Conservation (phyloP, 1,140 invertebrate genomes). For the Drosophila funebris region DNA sequence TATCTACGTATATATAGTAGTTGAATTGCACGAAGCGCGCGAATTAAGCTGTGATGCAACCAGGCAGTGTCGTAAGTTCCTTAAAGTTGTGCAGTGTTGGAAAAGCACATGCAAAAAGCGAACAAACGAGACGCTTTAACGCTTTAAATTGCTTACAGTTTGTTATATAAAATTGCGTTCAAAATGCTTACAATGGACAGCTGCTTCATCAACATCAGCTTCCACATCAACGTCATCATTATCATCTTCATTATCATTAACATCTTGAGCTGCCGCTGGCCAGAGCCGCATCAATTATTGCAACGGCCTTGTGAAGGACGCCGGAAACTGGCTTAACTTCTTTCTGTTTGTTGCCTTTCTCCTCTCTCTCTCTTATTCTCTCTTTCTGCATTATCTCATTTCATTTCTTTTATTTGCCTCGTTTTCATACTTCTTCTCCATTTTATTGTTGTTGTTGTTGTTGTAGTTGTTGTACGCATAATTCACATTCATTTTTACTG, state of each 20-base stretch:
- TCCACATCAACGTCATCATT: constrained; percentile 3
- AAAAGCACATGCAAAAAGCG: constrained; percentile 40
- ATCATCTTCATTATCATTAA: constrained; percentile 5
- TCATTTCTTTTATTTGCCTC: constrained; percentile 20
- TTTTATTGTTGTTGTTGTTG: constrained; percentile 1
- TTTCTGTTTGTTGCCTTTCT: constrained; percentile 24
- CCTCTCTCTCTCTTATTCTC: constrained; percentile 29
- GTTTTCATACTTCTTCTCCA: constrained; percentile 44
- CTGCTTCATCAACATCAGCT: constrained; percentile 19
- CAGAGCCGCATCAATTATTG: constrained; percentile 50
- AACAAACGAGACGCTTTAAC: constrained; percentile 21
- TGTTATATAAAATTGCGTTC: constrained; percentile 40
- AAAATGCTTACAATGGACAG: constrained; percentile 37
- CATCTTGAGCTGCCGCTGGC: constrained; percentile 15
- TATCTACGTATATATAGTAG: neutral
- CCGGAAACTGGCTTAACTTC: constrained; percentile 72
- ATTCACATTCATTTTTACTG: constrained; percentile 62
- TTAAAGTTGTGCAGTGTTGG: constrained; percentile 15
- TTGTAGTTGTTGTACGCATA: constrained; percentile 55
- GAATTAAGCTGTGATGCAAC: constrained; percentile 54
- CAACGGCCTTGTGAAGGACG: constrained; percentile 81
- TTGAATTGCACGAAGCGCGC: constrained; percentile 24
- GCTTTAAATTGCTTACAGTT: constrained; percentile 21
- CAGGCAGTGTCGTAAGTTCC: constrained; percentile 1
- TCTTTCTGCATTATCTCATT: constrained; percentile 34